These are phyloP conservation scores for Villa cingulata DNA, from an alignment of 2,888 invertebrate genomes.

Conservation along the genomic window DNA sequence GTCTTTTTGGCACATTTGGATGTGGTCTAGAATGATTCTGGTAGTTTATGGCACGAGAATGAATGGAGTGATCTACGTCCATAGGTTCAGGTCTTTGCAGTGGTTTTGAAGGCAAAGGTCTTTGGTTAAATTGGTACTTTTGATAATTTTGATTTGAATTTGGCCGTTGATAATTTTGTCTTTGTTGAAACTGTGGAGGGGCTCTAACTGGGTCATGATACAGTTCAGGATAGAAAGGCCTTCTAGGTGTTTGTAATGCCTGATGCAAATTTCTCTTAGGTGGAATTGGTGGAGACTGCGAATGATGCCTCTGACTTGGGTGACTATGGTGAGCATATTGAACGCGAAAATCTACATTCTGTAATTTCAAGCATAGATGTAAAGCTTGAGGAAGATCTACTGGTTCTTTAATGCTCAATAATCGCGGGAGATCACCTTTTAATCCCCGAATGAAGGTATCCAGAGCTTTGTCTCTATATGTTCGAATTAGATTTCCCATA, in stretches of 20 bases:
- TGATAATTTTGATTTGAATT: no score
- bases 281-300: not conserved
- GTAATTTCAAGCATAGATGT: not conserved
- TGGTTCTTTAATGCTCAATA: not conserved
- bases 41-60: not conserved
- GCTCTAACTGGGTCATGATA: not conserved
- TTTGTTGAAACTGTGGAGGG: not conserved
- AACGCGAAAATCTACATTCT: not conserved
- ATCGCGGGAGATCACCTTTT: not conserved
- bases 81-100: not conserved
- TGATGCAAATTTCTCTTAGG: not conserved
- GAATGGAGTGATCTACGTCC: constrained; percentile 2
- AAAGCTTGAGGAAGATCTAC: not conserved
- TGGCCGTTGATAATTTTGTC: not conserved
- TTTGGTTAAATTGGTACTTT: not conserved
- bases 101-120: not conserved
- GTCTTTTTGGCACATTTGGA: constrained; percentile 2
- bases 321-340: not conserved
- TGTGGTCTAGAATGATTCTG: not conserved
- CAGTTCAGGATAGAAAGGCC: not conserved
- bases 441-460: not conserved
- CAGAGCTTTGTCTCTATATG: not conserved
- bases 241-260: not conserved
- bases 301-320: not conserved
- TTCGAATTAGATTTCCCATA: not conserved